Conservation (phyloP, 2,888 invertebrate genomes). For the Piscicola geometra region DNA sequence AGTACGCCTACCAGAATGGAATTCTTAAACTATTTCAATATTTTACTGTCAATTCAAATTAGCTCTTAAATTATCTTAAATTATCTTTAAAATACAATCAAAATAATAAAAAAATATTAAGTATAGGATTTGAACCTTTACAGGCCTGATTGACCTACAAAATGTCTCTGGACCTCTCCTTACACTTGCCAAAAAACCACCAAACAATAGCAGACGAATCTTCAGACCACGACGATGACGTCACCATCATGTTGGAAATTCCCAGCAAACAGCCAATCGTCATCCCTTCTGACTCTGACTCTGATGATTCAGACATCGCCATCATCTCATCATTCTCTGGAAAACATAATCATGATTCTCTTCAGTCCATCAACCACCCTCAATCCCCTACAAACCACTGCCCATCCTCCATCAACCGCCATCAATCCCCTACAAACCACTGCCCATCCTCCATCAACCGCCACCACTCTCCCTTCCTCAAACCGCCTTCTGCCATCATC, state of each 20-base stretch:
- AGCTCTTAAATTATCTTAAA: no score
- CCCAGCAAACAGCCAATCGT: conserved; percentile 31
- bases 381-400: no score
- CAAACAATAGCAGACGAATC: neutral
- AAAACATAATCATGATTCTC: neutral
- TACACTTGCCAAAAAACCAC: neutral
- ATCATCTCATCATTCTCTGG: conserved; percentile 1
- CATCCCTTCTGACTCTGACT: conserved; percentile 34
- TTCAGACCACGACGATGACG: conserved; percentile 31
- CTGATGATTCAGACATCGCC: conserved; percentile 35
- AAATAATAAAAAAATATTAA: neutral
- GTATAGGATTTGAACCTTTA: neutral
- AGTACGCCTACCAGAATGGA: no score
- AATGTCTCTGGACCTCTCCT: conserved; percentile 29
- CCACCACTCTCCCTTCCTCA: conserved; percentile 6
- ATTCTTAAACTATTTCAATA: no score
- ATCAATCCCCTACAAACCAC: neutral
- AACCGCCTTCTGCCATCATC: neutral
- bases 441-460: neutral
- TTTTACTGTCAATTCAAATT: no score
- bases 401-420: neutral
- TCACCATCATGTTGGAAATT: conserved; percentile 34
- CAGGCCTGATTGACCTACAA: neutral
- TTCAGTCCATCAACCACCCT: neutral
- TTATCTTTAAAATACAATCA: neutral